A percentile compares a stretch with the other conserved stretches of the same genome.
phyloP scores from a whole-genome alignment of 1,140 invertebrate species.

The Leptopilina boulardi region DNA sequence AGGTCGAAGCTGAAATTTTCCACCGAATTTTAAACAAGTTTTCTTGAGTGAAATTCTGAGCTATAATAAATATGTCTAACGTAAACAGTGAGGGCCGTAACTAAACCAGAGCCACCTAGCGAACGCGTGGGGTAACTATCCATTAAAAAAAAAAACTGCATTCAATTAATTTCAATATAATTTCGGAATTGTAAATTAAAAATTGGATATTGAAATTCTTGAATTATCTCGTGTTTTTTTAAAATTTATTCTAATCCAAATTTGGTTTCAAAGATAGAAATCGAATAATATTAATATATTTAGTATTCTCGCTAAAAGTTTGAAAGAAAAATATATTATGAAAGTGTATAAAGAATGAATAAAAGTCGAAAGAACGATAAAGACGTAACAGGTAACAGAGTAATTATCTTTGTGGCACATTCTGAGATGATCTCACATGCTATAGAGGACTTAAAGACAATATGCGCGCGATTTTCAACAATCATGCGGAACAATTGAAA shows the following conservation, averaged over 20 bases:
- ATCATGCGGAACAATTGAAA: neutral
- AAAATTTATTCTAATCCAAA: neutral
- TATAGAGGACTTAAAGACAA: constrained; percentile 39
- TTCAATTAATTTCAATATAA: too few relatives aligned
- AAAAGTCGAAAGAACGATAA: constrained; percentile 50
- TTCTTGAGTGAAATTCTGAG: too few relatives aligned
- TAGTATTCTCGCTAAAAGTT: neutral
- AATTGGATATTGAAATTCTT: too few relatives aligned
- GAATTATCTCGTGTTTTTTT: too few relatives aligned
- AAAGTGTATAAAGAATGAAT: constrained; percentile 34
- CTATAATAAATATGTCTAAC: too few relatives aligned
- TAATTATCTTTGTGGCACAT: constrained; percentile 67
- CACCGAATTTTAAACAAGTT: too few relatives aligned
- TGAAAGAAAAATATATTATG: neutral
- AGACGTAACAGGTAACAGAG: constrained; percentile 66
- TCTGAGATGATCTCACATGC: constrained; percentile 63
- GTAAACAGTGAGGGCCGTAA: too few relatives aligned
- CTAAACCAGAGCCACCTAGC: too few relatives aligned
- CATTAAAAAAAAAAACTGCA: too few relatives aligned
- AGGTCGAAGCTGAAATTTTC: too few relatives aligned
- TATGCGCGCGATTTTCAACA: constrained; percentile 14
- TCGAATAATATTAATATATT: neutral
- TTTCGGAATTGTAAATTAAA: too few relatives aligned
- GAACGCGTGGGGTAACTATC: too few relatives aligned
- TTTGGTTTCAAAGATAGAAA: neutral